Evolutionary conservation across 2,888 invertebrate genomes (phyloP).

Genomic region (Abscondita cerata): DNA sequence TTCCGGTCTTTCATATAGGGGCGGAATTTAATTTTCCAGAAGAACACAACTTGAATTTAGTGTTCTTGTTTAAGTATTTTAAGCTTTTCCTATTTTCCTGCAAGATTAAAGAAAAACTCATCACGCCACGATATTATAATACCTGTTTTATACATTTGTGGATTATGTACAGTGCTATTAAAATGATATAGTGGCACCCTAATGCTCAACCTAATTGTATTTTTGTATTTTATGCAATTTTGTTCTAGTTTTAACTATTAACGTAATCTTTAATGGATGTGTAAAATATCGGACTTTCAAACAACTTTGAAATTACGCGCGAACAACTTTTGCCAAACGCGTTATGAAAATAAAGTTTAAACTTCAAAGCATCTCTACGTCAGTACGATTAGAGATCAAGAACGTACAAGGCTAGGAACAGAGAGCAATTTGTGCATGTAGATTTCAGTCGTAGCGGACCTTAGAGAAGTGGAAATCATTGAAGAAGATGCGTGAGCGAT

Average conservation of each 20-base stretch:
- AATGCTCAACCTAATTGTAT: conserved; percentile 51
- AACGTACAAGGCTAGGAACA: conserved; percentile 41
- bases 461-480: conserved; percentile 49
- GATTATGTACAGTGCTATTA: conserved; percentile 52
- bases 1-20: conserved; percentile 36
- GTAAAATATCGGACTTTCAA: conserved; percentile 41
- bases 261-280: conserved; percentile 38
- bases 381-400: conserved; percentile 52
- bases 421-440: conserved; percentile 56
- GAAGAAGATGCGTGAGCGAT: conserved; percentile 46
- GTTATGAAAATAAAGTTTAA: conserved; percentile 56
- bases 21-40: conserved; percentile 55
- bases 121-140: conserved; percentile 57
- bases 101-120: conserved; percentile 59
- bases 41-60: conserved; percentile 57
- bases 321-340: conserved; percentile 38
- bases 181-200: conserved; percentile 50
- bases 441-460: conserved; percentile 49
- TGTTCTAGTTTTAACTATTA: conserved; percentile 31
- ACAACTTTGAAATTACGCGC: conserved; percentile 39
- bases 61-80: conserved; percentile 46
- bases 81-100: conserved; percentile 39
- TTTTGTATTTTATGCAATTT: conserved; percentile 32
- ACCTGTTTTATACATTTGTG: conserved; percentile 57
- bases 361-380: conserved; percentile 54